These are phyloP conservation scores for Heliconius eleuchia DNA, from an alignment of 1,140 invertebrate genomes.

Conservation along the genomic window DNA sequence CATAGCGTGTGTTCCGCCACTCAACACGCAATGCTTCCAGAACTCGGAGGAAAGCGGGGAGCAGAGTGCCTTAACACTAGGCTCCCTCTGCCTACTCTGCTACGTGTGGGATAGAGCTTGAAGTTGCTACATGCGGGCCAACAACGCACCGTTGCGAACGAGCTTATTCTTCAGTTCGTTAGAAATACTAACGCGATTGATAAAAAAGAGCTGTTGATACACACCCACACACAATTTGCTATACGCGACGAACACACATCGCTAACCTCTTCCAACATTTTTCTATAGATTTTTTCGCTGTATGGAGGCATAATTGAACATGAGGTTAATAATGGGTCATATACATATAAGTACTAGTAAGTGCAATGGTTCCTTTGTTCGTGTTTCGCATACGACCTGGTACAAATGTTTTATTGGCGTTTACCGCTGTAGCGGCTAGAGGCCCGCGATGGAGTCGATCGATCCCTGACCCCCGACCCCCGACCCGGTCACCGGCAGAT, in stretches of 20 bases:
- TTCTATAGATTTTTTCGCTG: background rate
- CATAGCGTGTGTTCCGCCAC: too few species aligned
- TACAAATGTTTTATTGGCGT: constrained; percentile 21
- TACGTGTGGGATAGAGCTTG: too few species aligned
- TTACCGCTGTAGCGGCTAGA: constrained; percentile 20
- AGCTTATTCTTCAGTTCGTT: background rate
- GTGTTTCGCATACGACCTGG: constrained; percentile 1
- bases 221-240: background rate
- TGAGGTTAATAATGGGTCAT: background rate
- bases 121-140: background rate
- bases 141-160: constrained; percentile 3
- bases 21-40: too few species aligned
- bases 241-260: background rate
- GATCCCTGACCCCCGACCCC: constrained; percentile 54
- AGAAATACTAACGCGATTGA: background rate
- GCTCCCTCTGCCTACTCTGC: too few species aligned
- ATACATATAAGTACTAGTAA: background rate
- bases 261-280: background rate
- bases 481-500: constrained; percentile 56
- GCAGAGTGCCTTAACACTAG: too few species aligned
- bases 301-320: background rate
- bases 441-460: constrained; percentile 39
- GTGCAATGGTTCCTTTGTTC: constrained; percentile 15
- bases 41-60: too few species aligned
- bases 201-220: background rate